Conservation (phyloP, 2,113 vertebrate species). For the Recurvirostra avosetta region DNA sequence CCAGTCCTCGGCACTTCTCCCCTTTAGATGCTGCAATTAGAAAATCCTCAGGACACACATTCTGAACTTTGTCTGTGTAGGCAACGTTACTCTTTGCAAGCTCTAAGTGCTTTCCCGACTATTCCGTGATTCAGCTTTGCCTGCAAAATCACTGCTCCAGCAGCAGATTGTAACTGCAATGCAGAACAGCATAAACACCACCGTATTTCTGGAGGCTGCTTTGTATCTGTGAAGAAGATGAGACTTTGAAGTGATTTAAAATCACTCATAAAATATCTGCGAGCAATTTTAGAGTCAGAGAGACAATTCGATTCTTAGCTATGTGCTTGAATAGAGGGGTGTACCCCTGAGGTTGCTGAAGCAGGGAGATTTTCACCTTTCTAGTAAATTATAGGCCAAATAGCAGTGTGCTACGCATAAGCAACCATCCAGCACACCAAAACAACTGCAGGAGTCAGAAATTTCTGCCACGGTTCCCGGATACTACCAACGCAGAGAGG, state of each 20-base stretch:
- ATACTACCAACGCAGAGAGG: accelerated
- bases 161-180: neutral
- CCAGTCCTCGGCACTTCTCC: neutral
- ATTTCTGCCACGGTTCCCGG: neutral
- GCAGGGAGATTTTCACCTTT: neutral
- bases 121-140: neutral
- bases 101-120: neutral
- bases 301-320: slow-evolving; percentile 25
- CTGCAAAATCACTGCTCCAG: neutral
- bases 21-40: neutral
- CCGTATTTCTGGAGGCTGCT: neutral
- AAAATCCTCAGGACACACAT: neutral
- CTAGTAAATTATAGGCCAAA: neutral
- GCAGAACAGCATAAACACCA: neutral
- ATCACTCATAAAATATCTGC: slow-evolving; percentile 31
- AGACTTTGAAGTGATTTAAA: slow-evolving; percentile 31
- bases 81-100: neutral
- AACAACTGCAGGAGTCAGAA: neutral
- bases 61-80: neutral
- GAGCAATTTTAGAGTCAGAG: slow-evolving; percentile 23
- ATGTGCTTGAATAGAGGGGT: slow-evolving; percentile 25
- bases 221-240: neutral
- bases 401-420: accelerated
- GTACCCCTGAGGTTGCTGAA: slow-evolving; percentile 20
- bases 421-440: neutral